phyloP scores from a whole-genome alignment of 2,888 invertebrate genomes.

The Eubasilissa splendida region DNA sequence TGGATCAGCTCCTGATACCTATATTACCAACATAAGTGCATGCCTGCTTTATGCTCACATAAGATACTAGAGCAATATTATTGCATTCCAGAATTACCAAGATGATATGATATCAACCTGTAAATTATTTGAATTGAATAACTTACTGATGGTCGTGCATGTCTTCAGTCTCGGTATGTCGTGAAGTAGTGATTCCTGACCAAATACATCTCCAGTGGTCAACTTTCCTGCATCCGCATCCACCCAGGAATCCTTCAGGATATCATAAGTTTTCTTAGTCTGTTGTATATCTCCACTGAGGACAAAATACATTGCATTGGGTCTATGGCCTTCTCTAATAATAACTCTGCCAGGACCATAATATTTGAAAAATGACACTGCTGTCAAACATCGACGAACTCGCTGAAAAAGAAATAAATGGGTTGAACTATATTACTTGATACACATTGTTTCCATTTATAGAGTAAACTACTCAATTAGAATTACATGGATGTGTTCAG shows the following conservation, averaged over 20 bases:
- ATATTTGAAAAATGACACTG: conserved; percentile 76
- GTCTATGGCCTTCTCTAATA: conserved; percentile 75
- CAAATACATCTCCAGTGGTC: conserved; percentile 77
- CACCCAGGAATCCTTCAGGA: conserved; percentile 67
- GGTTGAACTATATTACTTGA: too few species aligned
- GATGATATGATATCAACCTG: background rate
- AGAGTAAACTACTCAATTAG: too few species aligned
- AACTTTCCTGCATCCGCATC: conserved; percentile 71
- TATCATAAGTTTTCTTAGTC: conserved; percentile 71
- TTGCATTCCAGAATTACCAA: background rate
- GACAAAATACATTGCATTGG: conserved; percentile 77
- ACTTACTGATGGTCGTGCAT: conserved; percentile 71
- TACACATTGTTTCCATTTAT: too few species aligned
- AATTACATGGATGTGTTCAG: too few species aligned
- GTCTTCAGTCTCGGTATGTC: conserved; percentile 76
- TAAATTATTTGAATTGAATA: background rate
- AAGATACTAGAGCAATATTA: background rate
- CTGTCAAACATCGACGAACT: conserved; percentile 75
- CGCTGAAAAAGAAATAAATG: conserved; percentile 64
- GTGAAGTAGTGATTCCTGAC: conserved; percentile 78
- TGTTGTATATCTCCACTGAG: conserved; percentile 73
- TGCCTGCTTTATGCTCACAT: too few species aligned
- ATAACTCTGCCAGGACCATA: conserved; percentile 74
- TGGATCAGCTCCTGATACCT: too few species aligned
- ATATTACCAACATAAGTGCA: too few species aligned